Evolutionary conservation across 2,888 invertebrate genomes (phyloP), one percentile per base, ranked within the genome.

Genomic region (Lobophora halterata): DNA sequence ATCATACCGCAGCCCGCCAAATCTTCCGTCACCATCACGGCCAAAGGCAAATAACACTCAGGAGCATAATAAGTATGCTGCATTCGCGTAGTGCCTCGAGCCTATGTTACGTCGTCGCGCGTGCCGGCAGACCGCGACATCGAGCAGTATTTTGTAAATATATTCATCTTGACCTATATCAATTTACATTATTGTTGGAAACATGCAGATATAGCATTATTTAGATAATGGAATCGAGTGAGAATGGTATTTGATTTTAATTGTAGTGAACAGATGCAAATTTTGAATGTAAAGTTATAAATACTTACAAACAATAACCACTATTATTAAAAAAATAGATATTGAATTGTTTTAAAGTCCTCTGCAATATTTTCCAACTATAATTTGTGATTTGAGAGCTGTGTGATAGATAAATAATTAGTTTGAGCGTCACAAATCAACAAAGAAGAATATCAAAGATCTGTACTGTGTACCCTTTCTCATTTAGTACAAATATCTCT

Each of bases 1-100:
- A 96, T 96, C 63, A 96, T 96, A 85, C 95, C 96, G 54, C 96
- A 96, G 78, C 95, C 96, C 55, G 92, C 95, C 47, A 83, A 85
- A 57, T 80, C 82, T 12, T 68, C 73, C 27, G 73, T 85, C 33
- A 85, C 85, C 23, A 82, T 85, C 49, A 83, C 85, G 17, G 79
- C 85, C 25, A 86, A 86, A 60, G 85, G 85, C 31, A 85, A 86
- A 85, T 86, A 86, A 67, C 82, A 63, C 53, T 65, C 58, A 70
- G 49, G 61, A 65, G 63, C 53, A 48, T 52, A 57, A 59, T 58
- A 54, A 50, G 45, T 49, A 54, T 55, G 58, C 56, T 19, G 46
- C 13, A 32, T 33, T 19, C 23, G 21, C 56, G 41, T 50, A 43
- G 35, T 24, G 51, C 61, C 50, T 53, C 57, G 41, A 61, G 59